A percentile compares a stretch with the other conserved stretches of the same genome.
These are phyloP conservation scores for Schlechtendalia chinensis DNA, from an alignment of 1,140 invertebrate genomes.

Conservation along the genomic window DNA sequence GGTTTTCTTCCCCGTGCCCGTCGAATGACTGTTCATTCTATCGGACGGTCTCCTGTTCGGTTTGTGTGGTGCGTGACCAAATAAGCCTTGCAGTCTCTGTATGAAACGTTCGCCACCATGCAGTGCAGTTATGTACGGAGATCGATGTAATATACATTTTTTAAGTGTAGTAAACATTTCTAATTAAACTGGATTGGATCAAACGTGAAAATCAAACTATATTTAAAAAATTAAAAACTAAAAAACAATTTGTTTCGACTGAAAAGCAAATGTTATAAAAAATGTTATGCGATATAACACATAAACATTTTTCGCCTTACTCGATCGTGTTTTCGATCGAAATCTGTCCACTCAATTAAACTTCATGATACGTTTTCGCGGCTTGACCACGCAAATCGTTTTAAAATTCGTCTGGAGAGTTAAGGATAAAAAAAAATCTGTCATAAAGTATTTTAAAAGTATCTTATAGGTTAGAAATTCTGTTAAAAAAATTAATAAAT, in stretches of 20 bases:
- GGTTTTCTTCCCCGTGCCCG: not conserved
- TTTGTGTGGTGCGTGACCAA: not conserved
- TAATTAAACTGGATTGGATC: not conserved
- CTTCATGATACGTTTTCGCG: not conserved
- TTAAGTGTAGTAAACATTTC: too few relatives aligned
- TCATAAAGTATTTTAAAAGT: not conserved
- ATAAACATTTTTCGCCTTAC: not conserved
- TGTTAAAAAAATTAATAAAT: constrained; percentile 24
- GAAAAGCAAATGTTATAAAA: too few relatives aligned
- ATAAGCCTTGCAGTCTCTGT: not conserved
- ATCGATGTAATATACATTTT: not conserved
- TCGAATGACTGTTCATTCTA: not conserved
- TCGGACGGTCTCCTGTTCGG: not conserved
- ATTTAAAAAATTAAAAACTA: too few relatives aligned
- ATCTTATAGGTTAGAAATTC: not conserved
- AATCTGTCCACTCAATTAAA: constrained; percentile 18
- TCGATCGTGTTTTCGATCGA: not conserved
- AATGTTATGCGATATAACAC: not conserved
- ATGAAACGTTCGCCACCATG: not conserved
- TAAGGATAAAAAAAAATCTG: not conserved
- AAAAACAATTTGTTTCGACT: too few relatives aligned
- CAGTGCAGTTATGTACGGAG: not conserved
- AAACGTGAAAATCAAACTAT: too few relatives aligned
- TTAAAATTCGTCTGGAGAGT: constrained; percentile 3
- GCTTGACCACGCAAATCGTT: constrained; percentile 22